phyloP scores from a whole-genome alignment of 2,113 vertebrate species.

The Ivindomyrus marchei region DNA sequence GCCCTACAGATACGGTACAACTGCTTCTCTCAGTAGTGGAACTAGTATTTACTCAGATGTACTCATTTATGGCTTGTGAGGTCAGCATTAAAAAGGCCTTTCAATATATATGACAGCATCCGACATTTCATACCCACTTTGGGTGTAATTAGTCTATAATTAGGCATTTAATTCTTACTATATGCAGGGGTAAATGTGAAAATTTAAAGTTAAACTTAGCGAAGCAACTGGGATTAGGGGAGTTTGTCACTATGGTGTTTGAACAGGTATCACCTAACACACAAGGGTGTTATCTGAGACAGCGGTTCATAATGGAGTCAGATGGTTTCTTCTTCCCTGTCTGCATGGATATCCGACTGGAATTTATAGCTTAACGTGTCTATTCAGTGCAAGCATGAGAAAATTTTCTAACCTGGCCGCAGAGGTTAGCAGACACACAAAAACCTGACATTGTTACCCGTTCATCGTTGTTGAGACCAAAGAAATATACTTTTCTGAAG shows the following conservation, averaged over 20 bases:
- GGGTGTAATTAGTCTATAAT: not conserved
- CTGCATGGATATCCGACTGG: not conserved
- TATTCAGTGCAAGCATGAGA: not conserved
- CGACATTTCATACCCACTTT: not conserved
- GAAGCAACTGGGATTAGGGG: not conserved
- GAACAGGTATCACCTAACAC: not conserved
- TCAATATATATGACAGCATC: not conserved
- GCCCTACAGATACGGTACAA: not conserved
- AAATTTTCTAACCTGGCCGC: not conserved
- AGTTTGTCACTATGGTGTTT: constrained; percentile 1
- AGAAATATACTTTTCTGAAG: not conserved
- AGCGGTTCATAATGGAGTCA: not conserved
- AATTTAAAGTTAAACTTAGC: not conserved
- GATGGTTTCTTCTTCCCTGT: not conserved
- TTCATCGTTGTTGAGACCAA: not conserved
- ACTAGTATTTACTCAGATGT: not conserved
- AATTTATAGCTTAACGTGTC: not conserved
- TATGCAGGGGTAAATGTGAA: not conserved
- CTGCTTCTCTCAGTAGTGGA: not conserved
- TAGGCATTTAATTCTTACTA: not conserved
- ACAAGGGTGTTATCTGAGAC: not conserved
- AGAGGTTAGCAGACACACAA: not conserved
- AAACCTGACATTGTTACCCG: not conserved
- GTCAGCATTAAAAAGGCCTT: not conserved
- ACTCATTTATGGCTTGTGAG: not conserved